Evolutionary conservation across 2,113 vertebrate species (phyloP).

Genomic region (Verasper variegatus): DNA sequence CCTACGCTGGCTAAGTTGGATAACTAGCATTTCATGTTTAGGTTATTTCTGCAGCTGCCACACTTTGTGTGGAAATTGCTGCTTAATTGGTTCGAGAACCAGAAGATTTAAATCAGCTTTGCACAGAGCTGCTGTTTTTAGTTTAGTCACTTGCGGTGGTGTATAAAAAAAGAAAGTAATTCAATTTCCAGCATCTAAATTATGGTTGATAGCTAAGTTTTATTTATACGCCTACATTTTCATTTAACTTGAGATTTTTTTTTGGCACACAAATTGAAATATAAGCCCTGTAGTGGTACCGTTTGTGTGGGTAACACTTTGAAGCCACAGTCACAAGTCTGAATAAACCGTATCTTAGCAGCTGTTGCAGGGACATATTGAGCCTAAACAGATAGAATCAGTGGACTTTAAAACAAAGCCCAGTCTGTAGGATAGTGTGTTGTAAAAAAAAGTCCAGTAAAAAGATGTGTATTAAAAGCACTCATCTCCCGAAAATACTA

Average conservation of each 20-base stretch:
- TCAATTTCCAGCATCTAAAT: slow-evolving; percentile 2
- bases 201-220: neutral
- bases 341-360: neutral
- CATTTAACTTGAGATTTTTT: neutral
- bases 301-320: neutral
- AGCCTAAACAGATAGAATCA: neutral
- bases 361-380: neutral
- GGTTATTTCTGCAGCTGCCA: neutral
- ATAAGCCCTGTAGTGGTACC: no score
- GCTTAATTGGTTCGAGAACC: neutral
- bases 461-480: neutral
- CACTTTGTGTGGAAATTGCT: neutral
- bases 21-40: neutral
- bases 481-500: neutral
- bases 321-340: neutral
- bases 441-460: neutral
- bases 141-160: neutral
- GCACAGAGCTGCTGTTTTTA: slow-evolving; percentile 2
- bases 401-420: neutral
- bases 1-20: neutral
- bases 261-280: neutral
- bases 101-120: neutral
- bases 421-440: neutral
- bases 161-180: neutral
- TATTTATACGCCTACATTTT: neutral